Percentiles rank a stretch among this genome's conserved stretches.
Conservation (phyloP, 2,888 invertebrate genomes). For the Eupithecia vulgata region DNA sequence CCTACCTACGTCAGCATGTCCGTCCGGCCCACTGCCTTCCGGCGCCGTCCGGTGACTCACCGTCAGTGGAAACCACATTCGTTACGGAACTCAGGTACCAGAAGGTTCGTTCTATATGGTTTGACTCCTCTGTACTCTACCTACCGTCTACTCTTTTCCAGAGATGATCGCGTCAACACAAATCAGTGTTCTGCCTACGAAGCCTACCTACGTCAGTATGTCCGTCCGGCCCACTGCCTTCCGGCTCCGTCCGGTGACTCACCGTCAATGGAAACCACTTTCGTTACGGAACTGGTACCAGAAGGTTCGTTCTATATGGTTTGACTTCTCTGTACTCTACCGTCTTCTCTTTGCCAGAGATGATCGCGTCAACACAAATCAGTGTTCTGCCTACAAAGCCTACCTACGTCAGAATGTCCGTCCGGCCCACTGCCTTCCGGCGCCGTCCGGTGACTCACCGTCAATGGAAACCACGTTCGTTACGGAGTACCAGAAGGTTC, state of each 20-base stretch:
- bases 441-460: too few species aligned
- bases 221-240: too few species aligned
- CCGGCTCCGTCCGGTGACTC: too few species aligned
- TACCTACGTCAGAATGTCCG: slow-evolving; percentile 37
- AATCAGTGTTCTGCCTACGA: slow-evolving; percentile 34
- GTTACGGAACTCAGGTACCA: too few species aligned
- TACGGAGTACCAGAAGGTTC: background rate
- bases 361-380: slow-evolving; percentile 30
- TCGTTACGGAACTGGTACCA: slow-evolving; percentile 13
- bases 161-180: slow-evolving; percentile 22
- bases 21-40: too few species aligned
- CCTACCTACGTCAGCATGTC: too few species aligned
- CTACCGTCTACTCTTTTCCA: slow-evolving; percentile 17
- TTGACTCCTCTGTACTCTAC: background rate
- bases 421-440: slow-evolving; percentile 28
- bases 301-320: background rate
- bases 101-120: background rate
- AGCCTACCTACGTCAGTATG: slow-evolving; percentile 35
- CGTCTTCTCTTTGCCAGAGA: slow-evolving; percentile 17
- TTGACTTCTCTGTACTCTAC: background rate
- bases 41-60: too few species aligned
- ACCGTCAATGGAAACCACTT: too few species aligned
- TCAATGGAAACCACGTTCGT: too few species aligned
- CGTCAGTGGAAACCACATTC: too few species aligned
- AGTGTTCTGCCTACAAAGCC: slow-evolving; percentile 33